Conservation (phyloP, 35 echinoderm and acorn worm species). For the Heliocidaris erythrogramma region DNA sequence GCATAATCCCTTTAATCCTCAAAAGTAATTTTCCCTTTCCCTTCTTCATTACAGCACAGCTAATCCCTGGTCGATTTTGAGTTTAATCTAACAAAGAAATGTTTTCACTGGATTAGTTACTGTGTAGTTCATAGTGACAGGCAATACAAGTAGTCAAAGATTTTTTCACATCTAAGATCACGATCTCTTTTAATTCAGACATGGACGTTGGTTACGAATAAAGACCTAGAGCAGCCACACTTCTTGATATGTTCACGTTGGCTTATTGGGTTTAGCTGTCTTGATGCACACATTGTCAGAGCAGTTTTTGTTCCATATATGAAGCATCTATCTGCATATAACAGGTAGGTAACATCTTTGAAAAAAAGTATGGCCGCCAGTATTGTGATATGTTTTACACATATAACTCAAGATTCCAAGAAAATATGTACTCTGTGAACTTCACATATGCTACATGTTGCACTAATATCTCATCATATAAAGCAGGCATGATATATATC, state of each 20-base stretch:
- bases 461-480: not conserved
- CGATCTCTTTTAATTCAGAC: not conserved
- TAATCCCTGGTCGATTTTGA: not conserved
- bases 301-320: not conserved
- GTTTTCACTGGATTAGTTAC: not conserved
- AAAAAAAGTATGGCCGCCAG: not conserved
- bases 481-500: not conserved
- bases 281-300: not conserved
- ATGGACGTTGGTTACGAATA: not conserved
- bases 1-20: not conserved
- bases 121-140: not conserved
- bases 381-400: not conserved
- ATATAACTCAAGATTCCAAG: not conserved
- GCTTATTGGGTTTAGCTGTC: not conserved
- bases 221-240: not conserved
- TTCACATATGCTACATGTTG: not conserved
- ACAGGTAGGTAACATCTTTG: not conserved
- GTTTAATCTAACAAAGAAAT: not conserved
- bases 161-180: not conserved
- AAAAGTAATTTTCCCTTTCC: not conserved
- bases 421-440: not conserved
- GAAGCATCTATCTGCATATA: not conserved
- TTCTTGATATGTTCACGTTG: not conserved
- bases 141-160: not conserved
- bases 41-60: not conserved